These are phyloP conservation scores for Ceratina japonica DNA, from an alignment of 1,140 invertebrate species.

Conservation along the genomic window DNA sequence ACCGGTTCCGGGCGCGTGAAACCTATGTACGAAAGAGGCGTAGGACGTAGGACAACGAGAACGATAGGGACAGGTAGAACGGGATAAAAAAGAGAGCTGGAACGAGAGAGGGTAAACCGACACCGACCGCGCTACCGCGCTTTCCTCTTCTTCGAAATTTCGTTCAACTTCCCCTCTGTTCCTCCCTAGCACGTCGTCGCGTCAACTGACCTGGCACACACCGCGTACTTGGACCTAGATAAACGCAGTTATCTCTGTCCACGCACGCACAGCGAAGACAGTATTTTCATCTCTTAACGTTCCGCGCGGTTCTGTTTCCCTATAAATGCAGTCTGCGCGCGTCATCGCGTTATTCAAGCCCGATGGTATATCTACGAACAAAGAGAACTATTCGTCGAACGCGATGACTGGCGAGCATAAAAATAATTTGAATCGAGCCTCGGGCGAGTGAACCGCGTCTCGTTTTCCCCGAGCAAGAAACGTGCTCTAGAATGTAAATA, in stretches of 20 bases:
- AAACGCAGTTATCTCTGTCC: constrained; percentile 14
- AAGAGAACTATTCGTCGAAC: not conserved
- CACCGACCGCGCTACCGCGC: constrained; percentile 18
- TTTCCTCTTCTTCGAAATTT: constrained; percentile 16
- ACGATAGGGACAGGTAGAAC: not conserved
- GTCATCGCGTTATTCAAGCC: no score
- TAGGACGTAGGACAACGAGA: constrained; percentile 34
- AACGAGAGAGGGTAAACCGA: constrained; percentile 30
- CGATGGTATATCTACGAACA: not conserved
- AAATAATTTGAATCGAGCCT: no score
- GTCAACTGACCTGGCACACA: not conserved
- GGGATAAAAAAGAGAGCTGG: constrained; percentile 15
- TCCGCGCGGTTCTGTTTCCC: not conserved
- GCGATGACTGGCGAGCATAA: no score
- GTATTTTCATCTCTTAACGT: not conserved
- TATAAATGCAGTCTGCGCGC: no score
- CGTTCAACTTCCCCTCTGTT: no score
- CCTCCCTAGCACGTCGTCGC: not conserved
- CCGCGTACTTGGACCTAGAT: no score
- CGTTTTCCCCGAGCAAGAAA: not conserved
- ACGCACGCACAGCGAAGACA: not conserved
- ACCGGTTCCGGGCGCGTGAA: constrained; percentile 52
- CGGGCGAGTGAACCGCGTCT: no score
- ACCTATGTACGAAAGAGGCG: constrained; percentile 42
- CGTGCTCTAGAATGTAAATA: constrained; percentile 24